phyloP scores from a whole-genome alignment of 2,888 invertebrate species.

The Epiblema foenella region DNA sequence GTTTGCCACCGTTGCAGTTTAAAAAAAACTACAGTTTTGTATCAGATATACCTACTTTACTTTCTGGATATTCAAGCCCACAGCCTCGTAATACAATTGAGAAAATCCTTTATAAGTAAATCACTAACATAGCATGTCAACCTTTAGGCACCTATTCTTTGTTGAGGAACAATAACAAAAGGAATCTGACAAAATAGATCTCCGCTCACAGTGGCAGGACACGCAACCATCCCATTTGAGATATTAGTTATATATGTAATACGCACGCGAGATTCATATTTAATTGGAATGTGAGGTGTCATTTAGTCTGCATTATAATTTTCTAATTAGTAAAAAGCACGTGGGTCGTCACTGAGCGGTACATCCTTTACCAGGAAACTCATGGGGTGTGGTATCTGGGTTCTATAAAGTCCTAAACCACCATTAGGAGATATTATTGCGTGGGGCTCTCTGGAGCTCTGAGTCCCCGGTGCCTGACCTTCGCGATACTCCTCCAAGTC shows the following conservation, averaged over 20 bases:
- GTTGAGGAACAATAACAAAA: slow-evolving; percentile 26
- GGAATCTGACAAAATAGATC: slow-evolving; percentile 15
- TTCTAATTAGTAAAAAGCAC: slow-evolving; percentile 28
- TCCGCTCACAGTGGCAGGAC: neutral
- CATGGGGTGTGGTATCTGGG: neutral
- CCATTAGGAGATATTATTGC: too few species aligned
- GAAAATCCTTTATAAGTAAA: slow-evolving; percentile 21
- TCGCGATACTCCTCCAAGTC: too few species aligned
- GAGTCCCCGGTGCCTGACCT: too few species aligned
- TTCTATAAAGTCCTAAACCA: too few species aligned
- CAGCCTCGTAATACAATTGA: slow-evolving; percentile 1
- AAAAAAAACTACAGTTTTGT: neutral
- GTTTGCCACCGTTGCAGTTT: neutral
- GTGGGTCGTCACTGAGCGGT: neutral
- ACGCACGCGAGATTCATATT: slow-evolving; percentile 31
- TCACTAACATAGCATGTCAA: too few species aligned
- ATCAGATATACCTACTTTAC: neutral
- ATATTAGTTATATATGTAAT: slow-evolving; percentile 4
- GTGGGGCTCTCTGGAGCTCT: too few species aligned
- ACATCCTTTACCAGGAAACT: neutral
- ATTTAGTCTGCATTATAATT: slow-evolving; percentile 20
- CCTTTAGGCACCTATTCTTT: too few species aligned
- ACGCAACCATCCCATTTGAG: slow-evolving; percentile 25
- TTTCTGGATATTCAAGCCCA: neutral
- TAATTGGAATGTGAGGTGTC: slow-evolving; percentile 3